Conservation (phyloP, 2,888 invertebrate genomes). For the Epsilonema sp. region DNA sequence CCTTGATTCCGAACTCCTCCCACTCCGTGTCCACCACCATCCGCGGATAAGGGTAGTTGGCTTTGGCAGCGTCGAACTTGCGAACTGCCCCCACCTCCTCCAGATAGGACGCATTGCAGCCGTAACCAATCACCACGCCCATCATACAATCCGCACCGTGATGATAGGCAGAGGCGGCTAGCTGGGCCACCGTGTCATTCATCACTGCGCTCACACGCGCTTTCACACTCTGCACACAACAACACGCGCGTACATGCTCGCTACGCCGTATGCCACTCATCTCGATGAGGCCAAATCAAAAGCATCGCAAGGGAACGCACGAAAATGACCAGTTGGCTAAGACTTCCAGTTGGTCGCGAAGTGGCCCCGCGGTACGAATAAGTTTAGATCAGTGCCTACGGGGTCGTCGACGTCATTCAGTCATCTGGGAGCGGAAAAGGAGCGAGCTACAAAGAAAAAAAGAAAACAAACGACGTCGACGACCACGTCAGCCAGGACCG, state of each 20-base stretch:
- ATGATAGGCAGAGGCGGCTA: slow-evolving; percentile 25
- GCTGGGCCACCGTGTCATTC: slow-evolving; percentile 29
- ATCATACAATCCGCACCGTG: slow-evolving; percentile 25
- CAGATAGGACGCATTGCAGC: slow-evolving; percentile 27
- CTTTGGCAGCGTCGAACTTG: slow-evolving; percentile 21
- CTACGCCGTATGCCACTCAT: too few relatives aligned
- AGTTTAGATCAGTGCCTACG: too few relatives aligned
- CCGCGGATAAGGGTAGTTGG: slow-evolving; percentile 19
- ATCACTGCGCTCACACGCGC: slow-evolving; percentile 28
- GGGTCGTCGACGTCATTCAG: too few relatives aligned
- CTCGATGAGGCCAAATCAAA: too few relatives aligned
- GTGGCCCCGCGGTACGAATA: too few relatives aligned
- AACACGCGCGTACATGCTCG: background rate
- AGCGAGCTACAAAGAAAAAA: too few relatives aligned
- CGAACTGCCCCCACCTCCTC: slow-evolving; percentile 23
- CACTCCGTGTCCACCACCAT: slow-evolving; percentile 28
- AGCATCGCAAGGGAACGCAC: too few relatives aligned
- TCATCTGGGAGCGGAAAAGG: too few relatives aligned
- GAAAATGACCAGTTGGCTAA: too few relatives aligned
- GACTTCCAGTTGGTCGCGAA: too few relatives aligned
- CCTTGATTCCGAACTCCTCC: slow-evolving; percentile 28
- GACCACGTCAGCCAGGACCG: too few relatives aligned
- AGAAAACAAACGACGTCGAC: too few relatives aligned
- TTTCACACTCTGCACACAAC: slow-evolving; percentile 20
- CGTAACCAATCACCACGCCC: slow-evolving; percentile 27